Evolutionary conservation across 92 coral and sea anemone species (phyloP), one percentile per base, ranked within the genome.

Genomic region (Anthopleura xanthogrammica): DNA sequence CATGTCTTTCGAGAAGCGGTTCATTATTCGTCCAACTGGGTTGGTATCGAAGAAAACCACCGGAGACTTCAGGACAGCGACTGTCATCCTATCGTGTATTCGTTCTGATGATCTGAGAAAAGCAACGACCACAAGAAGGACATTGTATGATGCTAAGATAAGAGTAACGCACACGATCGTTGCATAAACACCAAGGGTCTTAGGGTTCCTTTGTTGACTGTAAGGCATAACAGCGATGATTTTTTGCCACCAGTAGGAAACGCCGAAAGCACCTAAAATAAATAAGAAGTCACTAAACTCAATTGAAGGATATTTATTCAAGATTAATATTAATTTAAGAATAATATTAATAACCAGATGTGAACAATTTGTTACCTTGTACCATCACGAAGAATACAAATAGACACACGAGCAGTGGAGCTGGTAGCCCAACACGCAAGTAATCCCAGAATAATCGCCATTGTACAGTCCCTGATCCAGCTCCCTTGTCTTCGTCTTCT

Each of bases 41-140:
- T 68, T 68, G 42, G 74, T 68, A 36, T 68, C 93, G 74, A 90
- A 87, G 85, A 90, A 90, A 11, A 90, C 14, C 76, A 87, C 90
- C 43, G 93, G 91, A 4, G 17, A 68, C 74, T 68, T 68, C 41
- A 68, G 41, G 16, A 68, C 41, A 29, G 74, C 74, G 0, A 12
- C 6, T 4, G 74, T 36, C 74, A 68, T 68, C 74, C 16, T 87
- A 72, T 78, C 74, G 86, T 90, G 93, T 19, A 87, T 88, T 17
- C 77, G 85, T 83, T 55, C 83, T 56, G 93, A 90, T 17, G 93
- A 80, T 13, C 83, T 85, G 42, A 86, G 55, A 13, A 5, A 79
- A 66, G 74, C 36, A 4, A 9, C 5, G 19, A 68, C 24, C 0
- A 68, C 8, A 12, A 68, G 13, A 16, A 68, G 2, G 17, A 68